These are phyloP conservation scores for Platerodrilus igneus DNA, from an alignment of 2,888 invertebrate species.

Conservation along the genomic window DNA sequence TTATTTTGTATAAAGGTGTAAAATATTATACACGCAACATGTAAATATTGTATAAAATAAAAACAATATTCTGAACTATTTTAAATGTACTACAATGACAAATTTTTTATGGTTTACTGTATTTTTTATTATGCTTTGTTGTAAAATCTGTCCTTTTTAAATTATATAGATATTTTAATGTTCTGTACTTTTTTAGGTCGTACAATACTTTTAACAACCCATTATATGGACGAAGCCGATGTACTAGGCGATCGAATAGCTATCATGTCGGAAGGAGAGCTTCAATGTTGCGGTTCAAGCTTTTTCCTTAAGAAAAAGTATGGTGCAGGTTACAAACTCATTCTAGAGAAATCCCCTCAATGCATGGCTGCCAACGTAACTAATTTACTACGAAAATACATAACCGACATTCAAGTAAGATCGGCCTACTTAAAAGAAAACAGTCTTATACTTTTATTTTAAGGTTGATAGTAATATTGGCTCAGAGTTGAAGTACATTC, in stretches of 20 bases:
- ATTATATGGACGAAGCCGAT: conserved; percentile 91
- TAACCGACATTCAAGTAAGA: conserved; percentile 56
- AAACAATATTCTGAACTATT: too few relatives aligned
- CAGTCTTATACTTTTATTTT: too few relatives aligned
- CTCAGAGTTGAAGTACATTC: too few relatives aligned
- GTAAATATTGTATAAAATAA: too few relatives aligned
- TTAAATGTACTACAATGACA: too few relatives aligned
- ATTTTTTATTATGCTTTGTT: too few relatives aligned
- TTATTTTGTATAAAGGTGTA: too few relatives aligned
- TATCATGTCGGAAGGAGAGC: conserved; percentile 76
- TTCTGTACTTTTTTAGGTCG: conserved; percentile 51
- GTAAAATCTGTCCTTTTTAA: too few relatives aligned
- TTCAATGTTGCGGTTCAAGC: conserved; percentile 77
- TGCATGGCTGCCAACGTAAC: conserved; percentile 55
- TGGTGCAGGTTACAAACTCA: conserved; percentile 81
- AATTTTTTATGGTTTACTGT: too few relatives aligned
- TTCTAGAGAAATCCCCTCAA: conserved; percentile 57
- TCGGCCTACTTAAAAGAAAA: neutral
- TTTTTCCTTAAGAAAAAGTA: conserved; percentile 79
- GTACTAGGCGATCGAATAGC: conserved; percentile 81
- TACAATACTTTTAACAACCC: conserved; percentile 79
- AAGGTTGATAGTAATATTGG: too few relatives aligned
- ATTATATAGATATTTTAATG: too few relatives aligned
- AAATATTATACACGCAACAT: too few relatives aligned
- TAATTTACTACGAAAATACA: conserved; percentile 56